Percentiles rank a stretch among this genome's conserved stretches.
Evolutionary conservation across 2,797 vertebrate genomes (phyloP).

Genomic region (Thripadectes ignobilis): DNA sequence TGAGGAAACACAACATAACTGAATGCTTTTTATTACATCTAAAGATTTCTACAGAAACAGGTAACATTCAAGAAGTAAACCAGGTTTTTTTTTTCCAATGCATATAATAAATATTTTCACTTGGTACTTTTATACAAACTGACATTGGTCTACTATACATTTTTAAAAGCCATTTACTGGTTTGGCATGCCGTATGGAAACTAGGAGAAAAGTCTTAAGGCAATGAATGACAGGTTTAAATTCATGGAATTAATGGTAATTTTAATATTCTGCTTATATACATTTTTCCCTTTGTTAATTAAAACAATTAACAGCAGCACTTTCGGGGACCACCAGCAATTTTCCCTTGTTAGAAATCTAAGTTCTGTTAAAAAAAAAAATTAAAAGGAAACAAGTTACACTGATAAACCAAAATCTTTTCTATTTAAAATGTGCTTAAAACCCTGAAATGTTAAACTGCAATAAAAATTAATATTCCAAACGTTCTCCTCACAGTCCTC

Average conservation of each 20-base stretch:
- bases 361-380: slow-evolving; percentile 52
- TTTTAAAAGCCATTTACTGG: slow-evolving; percentile 88
- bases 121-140: slow-evolving; percentile 98
- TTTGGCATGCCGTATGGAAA: slow-evolving; percentile 89
- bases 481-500: slow-evolving; percentile 20
- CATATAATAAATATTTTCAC: slow-evolving; percentile 99
- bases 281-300: slow-evolving; percentile 76
- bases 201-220: slow-evolving; percentile 90
- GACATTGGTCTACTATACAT: slow-evolving; percentile 94
- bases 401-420: slow-evolving; percentile 56
- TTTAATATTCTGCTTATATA: slow-evolving; percentile 77
- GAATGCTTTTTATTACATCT: slow-evolving; percentile 99
- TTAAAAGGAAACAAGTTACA: neutral
- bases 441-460: slow-evolving; percentile 58
- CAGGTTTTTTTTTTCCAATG: slow-evolving; percentile 87
- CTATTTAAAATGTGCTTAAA: slow-evolving; percentile 59
- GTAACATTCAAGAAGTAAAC: slow-evolving; percentile 99
- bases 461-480: neutral
- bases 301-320: slow-evolving; percentile 76
- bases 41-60: slow-evolving; percentile 99
- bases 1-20: slow-evolving; percentile 76
- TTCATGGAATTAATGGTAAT: slow-evolving; percentile 77
- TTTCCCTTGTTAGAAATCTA: slow-evolving; percentile 69
- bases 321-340: slow-evolving; percentile 68
- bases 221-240: slow-evolving; percentile 93